These are phyloP conservation scores for Myripristis jacobus DNA, from an alignment of 2,797 vertebrate genomes.

Conservation along the genomic window DNA sequence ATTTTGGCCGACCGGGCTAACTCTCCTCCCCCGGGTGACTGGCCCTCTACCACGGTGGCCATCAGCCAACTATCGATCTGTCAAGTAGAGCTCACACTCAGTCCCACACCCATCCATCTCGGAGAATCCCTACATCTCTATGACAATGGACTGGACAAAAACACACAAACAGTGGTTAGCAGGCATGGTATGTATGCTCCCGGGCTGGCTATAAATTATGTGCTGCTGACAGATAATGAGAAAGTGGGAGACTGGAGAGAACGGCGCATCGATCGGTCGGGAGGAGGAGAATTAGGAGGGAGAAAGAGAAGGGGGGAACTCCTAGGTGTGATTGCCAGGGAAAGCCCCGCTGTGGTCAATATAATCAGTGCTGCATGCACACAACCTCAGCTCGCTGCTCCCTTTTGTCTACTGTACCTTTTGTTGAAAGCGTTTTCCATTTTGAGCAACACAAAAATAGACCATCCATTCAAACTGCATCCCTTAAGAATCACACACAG, in stretches of 20 bases:
- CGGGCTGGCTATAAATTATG: constrained; percentile 40
- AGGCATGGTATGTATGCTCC: constrained; percentile 32
- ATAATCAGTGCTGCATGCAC: constrained; percentile 54
- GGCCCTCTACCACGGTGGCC: constrained; percentile 47
- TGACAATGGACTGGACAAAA: constrained; percentile 60
- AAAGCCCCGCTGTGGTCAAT: constrained; percentile 63
- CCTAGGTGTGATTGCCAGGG: constrained; percentile 51
- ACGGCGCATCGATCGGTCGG: constrained; percentile 51
- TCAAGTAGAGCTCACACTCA: constrained; percentile 46
- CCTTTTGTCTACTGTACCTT: constrained; percentile 37
- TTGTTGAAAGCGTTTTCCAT: constrained; percentile 30
- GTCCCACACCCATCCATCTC: constrained; percentile 59
- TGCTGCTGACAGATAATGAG: constrained; percentile 69
- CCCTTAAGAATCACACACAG: neutral
- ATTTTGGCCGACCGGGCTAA: constrained; percentile 2
- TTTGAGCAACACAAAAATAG: constrained; percentile 11
- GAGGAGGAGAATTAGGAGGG: constrained; percentile 23
- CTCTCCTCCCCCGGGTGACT: constrained; percentile 37
- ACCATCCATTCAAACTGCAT: constrained; percentile 10
- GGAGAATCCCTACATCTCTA: constrained; percentile 68
- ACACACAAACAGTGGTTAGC: constrained; percentile 44
- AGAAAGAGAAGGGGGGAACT: constrained; percentile 33
- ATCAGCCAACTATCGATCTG: constrained; percentile 68
- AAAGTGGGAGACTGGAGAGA: constrained; percentile 58
- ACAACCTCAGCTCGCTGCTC: constrained; percentile 47